Conservation (phyloP, 2,888 invertebrate genomes). For the Myopa tessellatipennis region DNA sequence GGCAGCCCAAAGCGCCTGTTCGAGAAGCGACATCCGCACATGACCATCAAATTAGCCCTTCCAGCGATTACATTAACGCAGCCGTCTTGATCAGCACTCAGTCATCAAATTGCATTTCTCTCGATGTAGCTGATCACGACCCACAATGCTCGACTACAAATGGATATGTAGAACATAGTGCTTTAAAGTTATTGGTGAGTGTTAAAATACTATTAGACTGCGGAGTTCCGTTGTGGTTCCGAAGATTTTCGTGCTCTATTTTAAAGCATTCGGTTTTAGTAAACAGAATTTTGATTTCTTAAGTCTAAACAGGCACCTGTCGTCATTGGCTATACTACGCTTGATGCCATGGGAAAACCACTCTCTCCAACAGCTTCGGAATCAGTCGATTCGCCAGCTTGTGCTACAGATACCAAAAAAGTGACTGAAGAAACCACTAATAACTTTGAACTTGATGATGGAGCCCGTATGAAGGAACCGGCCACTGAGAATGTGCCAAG, state of each 20-base stretch:
- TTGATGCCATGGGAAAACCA: conserved; percentile 52
- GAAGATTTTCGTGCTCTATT: background rate
- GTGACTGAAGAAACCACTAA: background rate
- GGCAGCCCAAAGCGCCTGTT: conserved; percentile 1
- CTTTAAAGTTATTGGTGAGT: conserved; percentile 52
- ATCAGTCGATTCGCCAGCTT: background rate
- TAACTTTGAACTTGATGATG: background rate
- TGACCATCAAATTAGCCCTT: background rate
- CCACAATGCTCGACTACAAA: conserved; percentile 39
- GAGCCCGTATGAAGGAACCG: background rate
- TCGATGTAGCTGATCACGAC: background rate
- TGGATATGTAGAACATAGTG: conserved; percentile 54
- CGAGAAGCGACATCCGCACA: background rate
- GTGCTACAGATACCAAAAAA: background rate
- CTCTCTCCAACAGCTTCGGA: conserved; percentile 41
- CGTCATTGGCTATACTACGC: conserved; percentile 52
- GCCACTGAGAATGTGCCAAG: conserved; percentile 20
- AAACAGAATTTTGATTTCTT: background rate
- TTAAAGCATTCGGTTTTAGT: background rate
- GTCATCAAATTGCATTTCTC: background rate
- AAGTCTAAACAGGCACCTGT: conserved; percentile 5
- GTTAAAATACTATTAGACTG: background rate
- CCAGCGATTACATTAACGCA: conserved; percentile 10
- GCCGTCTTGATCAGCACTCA: background rate
- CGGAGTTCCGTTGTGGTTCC: background rate